phyloP scores from a whole-genome alignment of 2,113 vertebrate genomes.

The Sitta europaea region DNA sequence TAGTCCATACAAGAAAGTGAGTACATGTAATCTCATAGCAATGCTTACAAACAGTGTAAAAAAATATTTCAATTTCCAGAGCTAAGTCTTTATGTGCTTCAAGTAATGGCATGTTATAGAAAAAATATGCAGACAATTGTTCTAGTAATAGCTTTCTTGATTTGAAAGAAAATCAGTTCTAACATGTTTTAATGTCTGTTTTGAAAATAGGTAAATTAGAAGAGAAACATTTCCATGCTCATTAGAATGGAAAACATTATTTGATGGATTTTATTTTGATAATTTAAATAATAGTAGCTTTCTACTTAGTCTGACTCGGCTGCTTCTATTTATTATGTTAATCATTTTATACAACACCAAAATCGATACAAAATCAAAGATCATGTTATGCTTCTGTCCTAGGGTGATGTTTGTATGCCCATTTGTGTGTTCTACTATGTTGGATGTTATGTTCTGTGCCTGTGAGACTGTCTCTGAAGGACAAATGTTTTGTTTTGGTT shows the following conservation, averaged over 20 bases:
- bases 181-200: background rate
- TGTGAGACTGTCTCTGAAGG: too few relatives aligned
- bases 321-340: background rate
- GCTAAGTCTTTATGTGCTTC: background rate
- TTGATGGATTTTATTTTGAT: background rate
- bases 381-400: too few relatives aligned
- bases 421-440: too few relatives aligned
- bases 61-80: background rate
- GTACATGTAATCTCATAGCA: background rate
- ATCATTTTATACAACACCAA: background rate
- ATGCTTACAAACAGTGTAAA: slow-evolving; percentile 2
- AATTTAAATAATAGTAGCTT: background rate
- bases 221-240: background rate
- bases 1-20: background rate
- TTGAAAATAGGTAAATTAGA: background rate
- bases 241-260: background rate
- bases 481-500: too few relatives aligned
- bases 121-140: background rate
- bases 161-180: background rate
- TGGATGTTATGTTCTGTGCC: too few relatives aligned
- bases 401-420: too few relatives aligned
- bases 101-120: background rate
- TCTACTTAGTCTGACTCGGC: background rate
- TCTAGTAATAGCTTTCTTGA: background rate
- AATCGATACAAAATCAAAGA: background rate